Percentiles rank a stretch among this genome's conserved stretches.
phyloP scores from a whole-genome alignment of 23 tunicate species.

The Ascidia mentula region DNA sequence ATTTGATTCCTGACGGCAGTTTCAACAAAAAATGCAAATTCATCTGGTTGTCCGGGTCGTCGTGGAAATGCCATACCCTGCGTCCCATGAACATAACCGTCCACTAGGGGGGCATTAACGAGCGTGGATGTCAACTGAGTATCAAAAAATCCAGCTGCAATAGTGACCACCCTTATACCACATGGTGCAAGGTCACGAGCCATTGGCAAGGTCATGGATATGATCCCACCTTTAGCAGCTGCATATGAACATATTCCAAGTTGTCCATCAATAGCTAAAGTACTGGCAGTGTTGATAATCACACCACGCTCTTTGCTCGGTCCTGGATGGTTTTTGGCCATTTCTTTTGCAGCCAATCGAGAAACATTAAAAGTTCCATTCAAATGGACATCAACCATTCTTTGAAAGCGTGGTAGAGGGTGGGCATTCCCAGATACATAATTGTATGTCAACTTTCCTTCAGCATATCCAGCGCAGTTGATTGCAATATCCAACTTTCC shows the following conservation, averaged over 20 bases:
- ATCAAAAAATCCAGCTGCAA: conserved; percentile 58
- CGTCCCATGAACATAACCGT: too few relatives aligned
- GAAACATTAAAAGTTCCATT: conserved; percentile 54
- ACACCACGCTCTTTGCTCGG: conserved; percentile 39
- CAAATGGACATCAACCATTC: conserved; percentile 42
- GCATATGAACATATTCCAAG: conserved; percentile 58
- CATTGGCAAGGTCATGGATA: conserved; percentile 54
- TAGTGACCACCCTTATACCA: conserved; percentile 58
- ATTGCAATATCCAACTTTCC: conserved; percentile 67
- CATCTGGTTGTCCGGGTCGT: conserved; percentile 56
- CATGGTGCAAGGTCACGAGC: conserved; percentile 57
- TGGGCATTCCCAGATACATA: conserved; percentile 23
- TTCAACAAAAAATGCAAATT: conserved; percentile 51
- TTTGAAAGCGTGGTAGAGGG: conserved; percentile 32
- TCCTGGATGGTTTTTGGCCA: conserved; percentile 38
- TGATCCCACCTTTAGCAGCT: conserved; percentile 63
- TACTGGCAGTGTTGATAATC: conserved; percentile 61
- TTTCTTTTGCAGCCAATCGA: conserved; percentile 33
- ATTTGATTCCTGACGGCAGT: conserved; percentile 57
- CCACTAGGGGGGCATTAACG: background rate
- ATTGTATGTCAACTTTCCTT: conserved; percentile 32
- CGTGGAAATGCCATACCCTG: conserved; percentile 51
- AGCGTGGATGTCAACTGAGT: conserved; percentile 46
- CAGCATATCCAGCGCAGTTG: conserved; percentile 88
- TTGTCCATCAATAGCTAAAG: conserved; percentile 71